Evolutionary conservation across 2,113 vertebrate species (phyloP).

Genomic region (Camarhynchus parvulus): DNA sequence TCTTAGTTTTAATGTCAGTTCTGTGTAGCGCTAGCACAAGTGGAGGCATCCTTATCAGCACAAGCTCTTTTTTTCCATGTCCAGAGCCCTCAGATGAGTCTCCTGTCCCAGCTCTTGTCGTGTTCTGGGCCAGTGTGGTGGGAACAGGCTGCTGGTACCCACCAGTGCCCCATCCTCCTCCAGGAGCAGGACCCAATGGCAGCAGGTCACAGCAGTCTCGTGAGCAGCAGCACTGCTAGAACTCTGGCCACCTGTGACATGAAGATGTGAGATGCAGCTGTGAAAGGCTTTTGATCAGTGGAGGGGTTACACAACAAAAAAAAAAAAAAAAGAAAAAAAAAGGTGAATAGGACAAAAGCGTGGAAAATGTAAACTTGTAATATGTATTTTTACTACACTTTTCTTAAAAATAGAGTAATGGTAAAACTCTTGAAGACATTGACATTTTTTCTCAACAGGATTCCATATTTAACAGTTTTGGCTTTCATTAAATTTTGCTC

Average conservation of each 20-base stretch:
- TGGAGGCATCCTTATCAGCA: background rate
- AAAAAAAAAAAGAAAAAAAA: conserved; percentile 28
- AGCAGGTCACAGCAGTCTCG: background rate
- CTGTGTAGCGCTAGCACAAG: background rate
- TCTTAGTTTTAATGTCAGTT: conserved; percentile 33
- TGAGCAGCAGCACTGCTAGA: conserved; percentile 17
- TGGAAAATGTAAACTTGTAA: conserved; percentile 83
- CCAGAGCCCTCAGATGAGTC: background rate
- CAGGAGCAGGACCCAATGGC: conserved; percentile 12
- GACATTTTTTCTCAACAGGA: conserved; percentile 83
- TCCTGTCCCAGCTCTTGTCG: background rate
- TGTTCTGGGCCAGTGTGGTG: background rate
- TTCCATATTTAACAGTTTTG: conserved; percentile 82
- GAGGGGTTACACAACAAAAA: conserved; percentile 35
- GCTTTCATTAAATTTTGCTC: conserved; percentile 87
- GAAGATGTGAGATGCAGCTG: conserved; percentile 45
- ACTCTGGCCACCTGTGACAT: conserved; percentile 29
- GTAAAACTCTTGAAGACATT: conserved; percentile 77
- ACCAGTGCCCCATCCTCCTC: conserved; percentile 1
- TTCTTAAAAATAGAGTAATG: conserved; percentile 86
- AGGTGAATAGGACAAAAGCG: conserved; percentile 51
- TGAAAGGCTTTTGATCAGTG: conserved; percentile 58
- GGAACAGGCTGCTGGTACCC: background rate
- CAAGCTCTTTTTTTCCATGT: background rate
- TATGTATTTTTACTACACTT: conserved; percentile 89